Conservation (phyloP, 2,888 invertebrate species). For the Penaeus monodon region DNA sequence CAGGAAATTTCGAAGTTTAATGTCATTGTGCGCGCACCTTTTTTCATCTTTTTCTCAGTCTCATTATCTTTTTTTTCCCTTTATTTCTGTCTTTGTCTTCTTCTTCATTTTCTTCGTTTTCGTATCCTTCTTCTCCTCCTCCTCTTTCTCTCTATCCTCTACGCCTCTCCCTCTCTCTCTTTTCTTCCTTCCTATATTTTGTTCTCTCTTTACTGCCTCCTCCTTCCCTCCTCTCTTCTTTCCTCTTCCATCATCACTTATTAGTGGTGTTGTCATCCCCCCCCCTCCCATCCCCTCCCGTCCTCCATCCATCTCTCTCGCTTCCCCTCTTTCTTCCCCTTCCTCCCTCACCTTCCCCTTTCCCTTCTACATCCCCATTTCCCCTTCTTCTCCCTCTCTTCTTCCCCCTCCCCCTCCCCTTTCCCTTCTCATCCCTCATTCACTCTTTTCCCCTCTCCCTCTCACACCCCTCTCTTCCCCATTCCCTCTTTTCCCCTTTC, state of each 20-base stretch:
- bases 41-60: neutral
- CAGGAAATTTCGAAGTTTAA: neutral
- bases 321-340: neutral
- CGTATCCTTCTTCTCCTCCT: too few relatives aligned
- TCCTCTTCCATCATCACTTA: too few relatives aligned
- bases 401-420: too few relatives aligned
- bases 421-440: neutral
- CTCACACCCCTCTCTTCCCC: neutral
- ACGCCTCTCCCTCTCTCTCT: too few relatives aligned
- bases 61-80: too few relatives aligned
- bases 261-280: neutral
- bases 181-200: neutral
- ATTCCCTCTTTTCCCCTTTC: neutral
- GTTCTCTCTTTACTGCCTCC: too few relatives aligned
- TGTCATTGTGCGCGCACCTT: neutral
- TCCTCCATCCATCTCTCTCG: neutral
- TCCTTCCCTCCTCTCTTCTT: neutral
- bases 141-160: too few relatives aligned
- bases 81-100: too few relatives aligned
- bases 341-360: neutral
- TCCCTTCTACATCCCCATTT: neutral
- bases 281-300: neutral
- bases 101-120: too few relatives aligned
- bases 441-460: slow-evolving; percentile 37
- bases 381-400: neutral